phyloP scores from a whole-genome alignment of 2,797 vertebrate species.

The Bufotes viridis region DNA sequence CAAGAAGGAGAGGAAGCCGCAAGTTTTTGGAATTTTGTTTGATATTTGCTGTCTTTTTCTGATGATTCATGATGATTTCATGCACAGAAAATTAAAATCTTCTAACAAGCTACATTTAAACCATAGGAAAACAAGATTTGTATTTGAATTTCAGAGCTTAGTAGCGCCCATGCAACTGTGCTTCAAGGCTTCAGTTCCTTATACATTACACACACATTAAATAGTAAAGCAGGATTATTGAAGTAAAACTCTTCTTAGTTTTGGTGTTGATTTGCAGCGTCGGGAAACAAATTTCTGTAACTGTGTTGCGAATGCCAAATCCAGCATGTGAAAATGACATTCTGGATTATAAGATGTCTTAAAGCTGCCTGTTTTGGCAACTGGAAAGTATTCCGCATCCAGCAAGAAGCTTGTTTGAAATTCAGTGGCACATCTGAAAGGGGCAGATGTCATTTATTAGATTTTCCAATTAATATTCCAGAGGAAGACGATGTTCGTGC shows the following conservation, averaged over 20 bases:
- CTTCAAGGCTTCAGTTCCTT: conserved; percentile 32
- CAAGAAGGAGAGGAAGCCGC: too few species aligned
- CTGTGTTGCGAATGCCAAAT: conserved; percentile 53
- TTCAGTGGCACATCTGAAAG: conserved; percentile 59
- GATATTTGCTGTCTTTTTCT: background rate
- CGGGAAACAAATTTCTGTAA: conserved; percentile 54
- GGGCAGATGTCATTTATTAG: conserved; percentile 59
- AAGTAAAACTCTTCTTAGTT: conserved; percentile 55
- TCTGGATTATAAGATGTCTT: conserved; percentile 57
- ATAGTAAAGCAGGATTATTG: conserved; percentile 61
- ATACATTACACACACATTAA: conserved; percentile 53
- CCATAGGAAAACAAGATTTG: conserved; percentile 43
- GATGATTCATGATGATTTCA: background rate
- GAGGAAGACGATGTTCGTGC: conserved; percentile 39
- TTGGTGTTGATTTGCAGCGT: conserved; percentile 58
- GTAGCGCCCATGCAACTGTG: background rate
- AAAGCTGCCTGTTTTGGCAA: conserved; percentile 48
- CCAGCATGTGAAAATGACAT: conserved; percentile 60
- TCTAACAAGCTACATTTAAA: conserved; percentile 2
- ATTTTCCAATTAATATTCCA: conserved; percentile 62
- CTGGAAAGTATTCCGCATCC: conserved; percentile 34
- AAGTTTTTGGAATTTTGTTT: background rate
- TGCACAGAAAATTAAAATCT: conserved; percentile 1
- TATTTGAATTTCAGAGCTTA: conserved; percentile 42
- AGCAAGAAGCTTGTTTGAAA: conserved; percentile 55